Evolutionary conservation across 2,888 invertebrate species (phyloP).

Genomic region (Leucophora obtusa): DNA sequence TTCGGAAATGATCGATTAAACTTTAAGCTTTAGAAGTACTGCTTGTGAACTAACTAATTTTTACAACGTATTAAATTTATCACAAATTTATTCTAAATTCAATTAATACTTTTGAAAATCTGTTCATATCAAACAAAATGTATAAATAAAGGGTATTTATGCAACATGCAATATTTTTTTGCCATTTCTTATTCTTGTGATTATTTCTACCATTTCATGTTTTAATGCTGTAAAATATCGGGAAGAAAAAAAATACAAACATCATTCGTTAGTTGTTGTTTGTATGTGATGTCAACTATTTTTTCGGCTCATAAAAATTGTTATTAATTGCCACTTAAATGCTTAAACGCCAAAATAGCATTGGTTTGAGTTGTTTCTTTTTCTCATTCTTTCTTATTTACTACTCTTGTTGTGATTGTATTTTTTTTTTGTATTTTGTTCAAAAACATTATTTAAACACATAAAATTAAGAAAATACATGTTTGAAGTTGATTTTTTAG

Average conservation of each 20-base stretch:
- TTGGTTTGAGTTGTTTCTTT: slow-evolving; percentile 40
- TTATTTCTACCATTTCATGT: slow-evolving; percentile 33
- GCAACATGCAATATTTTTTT: slow-evolving; percentile 58
- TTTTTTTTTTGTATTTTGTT: neutral
- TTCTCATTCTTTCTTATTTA: neutral
- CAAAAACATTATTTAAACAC: slow-evolving; percentile 38
- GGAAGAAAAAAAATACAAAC: slow-evolving; percentile 1
- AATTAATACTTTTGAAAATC: too few species aligned
- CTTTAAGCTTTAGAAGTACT: too few species aligned
- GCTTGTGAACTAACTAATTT: too few species aligned
- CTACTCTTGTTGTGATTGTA: neutral
- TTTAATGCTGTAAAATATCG: slow-evolving; percentile 18
- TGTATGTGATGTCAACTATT: slow-evolving; percentile 77
- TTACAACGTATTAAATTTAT: too few species aligned
- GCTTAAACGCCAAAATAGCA: slow-evolving; percentile 76
- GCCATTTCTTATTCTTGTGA: neutral
- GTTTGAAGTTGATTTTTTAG: slow-evolving; percentile 1
- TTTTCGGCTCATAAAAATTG: slow-evolving; percentile 79
- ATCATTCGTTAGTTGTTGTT: slow-evolving; percentile 37
- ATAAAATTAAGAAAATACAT: slow-evolving; percentile 22
- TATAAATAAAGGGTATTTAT: slow-evolving; percentile 52
- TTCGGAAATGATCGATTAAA: too few species aligned
- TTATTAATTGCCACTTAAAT: slow-evolving; percentile 79
- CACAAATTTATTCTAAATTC: too few species aligned
- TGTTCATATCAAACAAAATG: slow-evolving; percentile 1